A percentile compares a stretch with the other conserved stretches of the same genome.
These are phyloP conservation scores for Drosophila kanapiae DNA, from an alignment of 1,140 invertebrate genomes.

Conservation along the genomic window DNA sequence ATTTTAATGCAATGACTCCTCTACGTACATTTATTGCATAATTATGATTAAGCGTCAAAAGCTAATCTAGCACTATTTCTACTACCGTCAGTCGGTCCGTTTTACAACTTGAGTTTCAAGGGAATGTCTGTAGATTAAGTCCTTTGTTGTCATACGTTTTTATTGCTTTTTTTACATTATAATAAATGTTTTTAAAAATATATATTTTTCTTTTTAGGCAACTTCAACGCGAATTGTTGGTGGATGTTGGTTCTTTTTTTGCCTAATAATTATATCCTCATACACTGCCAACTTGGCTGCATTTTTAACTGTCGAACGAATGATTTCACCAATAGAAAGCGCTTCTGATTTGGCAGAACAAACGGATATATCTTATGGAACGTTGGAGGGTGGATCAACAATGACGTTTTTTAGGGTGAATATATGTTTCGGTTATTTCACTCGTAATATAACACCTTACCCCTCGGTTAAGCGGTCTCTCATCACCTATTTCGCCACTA, in stretches of 20 bases:
- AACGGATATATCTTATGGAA: constrained; percentile 97
- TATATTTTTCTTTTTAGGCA: constrained; percentile 87
- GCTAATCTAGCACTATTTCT: too few relatives aligned
- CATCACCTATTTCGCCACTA: too few relatives aligned
- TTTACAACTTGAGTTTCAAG: background rate
- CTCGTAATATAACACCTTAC: too few relatives aligned
- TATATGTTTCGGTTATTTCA: too few relatives aligned
- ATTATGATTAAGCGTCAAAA: too few relatives aligned
- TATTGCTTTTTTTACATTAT: background rate
- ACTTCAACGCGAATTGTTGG: constrained; percentile 97
- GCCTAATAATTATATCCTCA: constrained; percentile 98
- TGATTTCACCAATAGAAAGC: constrained; percentile 98
- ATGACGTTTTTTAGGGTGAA: constrained; percentile 97
- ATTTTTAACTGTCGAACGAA: constrained; percentile 98
- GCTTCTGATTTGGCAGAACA: constrained; percentile 97
- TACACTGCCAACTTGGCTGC: constrained; percentile 99
- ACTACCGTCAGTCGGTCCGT: too few relatives aligned
- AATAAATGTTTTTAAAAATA: background rate
- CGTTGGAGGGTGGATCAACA: constrained; percentile 96
- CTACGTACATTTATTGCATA: too few relatives aligned
- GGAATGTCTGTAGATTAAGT: too few relatives aligned
- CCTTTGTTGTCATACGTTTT: too few relatives aligned
- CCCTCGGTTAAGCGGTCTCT: too few relatives aligned
- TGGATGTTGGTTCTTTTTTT: constrained; percentile 99
- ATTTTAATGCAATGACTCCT: too few relatives aligned